Percentiles rank a stretch among this genome's conserved stretches.
Conservation (phyloP, 2,888 invertebrate genomes). For the Lottia gigantea region DNA sequence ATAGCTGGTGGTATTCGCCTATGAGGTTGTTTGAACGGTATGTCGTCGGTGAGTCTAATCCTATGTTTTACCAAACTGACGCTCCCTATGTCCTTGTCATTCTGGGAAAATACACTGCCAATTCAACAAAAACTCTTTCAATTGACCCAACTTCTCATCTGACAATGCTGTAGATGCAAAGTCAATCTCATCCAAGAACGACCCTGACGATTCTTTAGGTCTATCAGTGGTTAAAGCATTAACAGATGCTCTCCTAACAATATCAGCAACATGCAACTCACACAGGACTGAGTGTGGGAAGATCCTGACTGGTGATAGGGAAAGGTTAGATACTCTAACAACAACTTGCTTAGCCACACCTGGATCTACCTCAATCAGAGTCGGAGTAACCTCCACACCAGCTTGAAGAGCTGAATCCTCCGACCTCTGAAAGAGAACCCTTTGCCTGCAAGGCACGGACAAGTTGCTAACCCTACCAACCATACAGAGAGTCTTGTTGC, state of each 20-base stretch:
- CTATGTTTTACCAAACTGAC: slow-evolving; percentile 23
- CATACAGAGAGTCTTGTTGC: neutral
- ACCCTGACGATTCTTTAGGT: neutral
- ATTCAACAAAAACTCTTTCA: neutral
- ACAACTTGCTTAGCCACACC: too few species aligned
- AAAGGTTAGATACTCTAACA: too few species aligned
- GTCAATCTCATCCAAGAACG: neutral
- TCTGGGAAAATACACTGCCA: neutral
- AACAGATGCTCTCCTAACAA: neutral
- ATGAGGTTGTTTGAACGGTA: slow-evolving; percentile 25
- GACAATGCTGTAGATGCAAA: neutral
- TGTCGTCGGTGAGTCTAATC: slow-evolving; percentile 23
- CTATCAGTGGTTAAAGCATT: neutral
- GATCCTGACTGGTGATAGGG: neutral
- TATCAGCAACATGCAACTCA: neutral
- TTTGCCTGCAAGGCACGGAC: too few species aligned
- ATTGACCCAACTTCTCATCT: neutral
- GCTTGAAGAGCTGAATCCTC: too few species aligned
- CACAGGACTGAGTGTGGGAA: neutral
- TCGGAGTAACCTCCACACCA: too few species aligned
- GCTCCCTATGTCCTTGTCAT: slow-evolving; percentile 17
- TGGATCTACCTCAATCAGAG: too few species aligned
- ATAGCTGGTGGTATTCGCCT: slow-evolving; percentile 25
- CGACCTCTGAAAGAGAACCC: too few species aligned
- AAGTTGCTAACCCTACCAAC: neutral